Base-by-base conservation (phyloP, 2,113 vertebrate genomes). In the Scophthalmus maximus region DNA sequence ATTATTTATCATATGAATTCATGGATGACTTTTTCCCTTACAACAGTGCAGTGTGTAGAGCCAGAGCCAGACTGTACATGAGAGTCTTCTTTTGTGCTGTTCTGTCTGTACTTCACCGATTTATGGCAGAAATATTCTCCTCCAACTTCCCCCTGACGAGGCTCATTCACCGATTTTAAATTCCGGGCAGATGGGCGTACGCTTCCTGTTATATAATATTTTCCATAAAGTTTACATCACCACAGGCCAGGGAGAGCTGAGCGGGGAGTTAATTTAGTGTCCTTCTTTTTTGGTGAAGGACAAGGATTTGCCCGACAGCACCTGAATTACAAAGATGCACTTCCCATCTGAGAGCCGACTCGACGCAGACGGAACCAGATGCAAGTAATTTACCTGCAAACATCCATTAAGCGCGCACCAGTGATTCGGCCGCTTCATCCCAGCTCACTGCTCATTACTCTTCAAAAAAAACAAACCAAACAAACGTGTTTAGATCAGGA, bases 331-430 rank as follows among this genome's bases (percentile, higher is more conserved):
- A 40, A 38, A 14, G 29, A 49, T 47, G 58, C 25, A 61, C 61
- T 68, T 82, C 25, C 68, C 6, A 49, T 29, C 20, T 61, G 29
- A 60, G 42, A 53, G 25, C 3, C 40, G 5, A n/a, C 17, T 50
- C 9, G 7, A 38, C 73, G 49, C 47, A 64, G 57, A 4, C 38
- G 57, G 40, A 49, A 75, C 27, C 42, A 30, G 29, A 81, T 75
- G 78, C 75, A 80, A 81, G 77, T 81, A 0, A 55, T 32, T n/a
- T 38, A 29, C 42, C n/a, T 29, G 27, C 34, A 57, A 78, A 78
- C 42, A 47, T 57, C 20, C 9, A 15, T 12, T 17, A 40, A 70
- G 23, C 3, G 10, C 50, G 36, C 22, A 30, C 17, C 52, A 63
- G 32, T 27, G 64, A 12, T 52, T 80, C 67, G 69, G 50, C 51